Base-by-base conservation (phyloP, 2,797 vertebrate genomes). In the Lagodon rhomboides region DNA sequence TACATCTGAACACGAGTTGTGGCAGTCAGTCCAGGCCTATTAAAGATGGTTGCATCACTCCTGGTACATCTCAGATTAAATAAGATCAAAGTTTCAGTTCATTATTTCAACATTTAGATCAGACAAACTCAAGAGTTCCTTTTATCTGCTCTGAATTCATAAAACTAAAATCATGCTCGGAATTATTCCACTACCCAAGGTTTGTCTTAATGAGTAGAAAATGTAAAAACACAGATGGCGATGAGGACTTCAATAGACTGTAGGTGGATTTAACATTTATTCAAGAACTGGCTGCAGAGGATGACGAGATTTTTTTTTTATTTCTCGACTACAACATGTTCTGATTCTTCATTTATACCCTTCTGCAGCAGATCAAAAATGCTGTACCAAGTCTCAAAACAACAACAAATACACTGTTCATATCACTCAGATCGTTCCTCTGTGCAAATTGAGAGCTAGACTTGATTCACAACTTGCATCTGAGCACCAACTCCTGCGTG, bases 391-490 rank as follows among this genome's bases (percentile, higher is more conserved):
- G 30, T 22, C 25, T 68, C 56, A 67, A 62, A 64, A 75, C 46
- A 82, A 73, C 59, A 70, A 59, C 68, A 59, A 60, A 79, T 38
- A 46, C 12, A 55, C 72, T 66, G 84, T 80, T 71, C 17, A 82
- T 30, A 58, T 41, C 43, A 34, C 16, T 58, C 50, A 34, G 41
- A 56, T 25, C 49, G 51, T 55, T 85, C 44, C 50, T 20, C 43
- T 44, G 64, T 55, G n/a, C 69, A 65, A 79, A 34, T 47, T 25
- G 65, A 73, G 54, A 16, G 15, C 38, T 8, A 20, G 60, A 72
- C 27, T 68, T 84, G 63, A 46, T 41, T 83, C 34, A 58, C 47
- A 73, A 22, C 66, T 76, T 27, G 10, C 44, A 69, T 68, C 34
- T 1, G 7, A 78, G 51, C 20, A 15, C 20, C 15, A 60, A 71